Base-by-base conservation (phyloP, 30 jellyfish, hydroid and myxozoan species). In the Catostylus mosaicus region DNA sequence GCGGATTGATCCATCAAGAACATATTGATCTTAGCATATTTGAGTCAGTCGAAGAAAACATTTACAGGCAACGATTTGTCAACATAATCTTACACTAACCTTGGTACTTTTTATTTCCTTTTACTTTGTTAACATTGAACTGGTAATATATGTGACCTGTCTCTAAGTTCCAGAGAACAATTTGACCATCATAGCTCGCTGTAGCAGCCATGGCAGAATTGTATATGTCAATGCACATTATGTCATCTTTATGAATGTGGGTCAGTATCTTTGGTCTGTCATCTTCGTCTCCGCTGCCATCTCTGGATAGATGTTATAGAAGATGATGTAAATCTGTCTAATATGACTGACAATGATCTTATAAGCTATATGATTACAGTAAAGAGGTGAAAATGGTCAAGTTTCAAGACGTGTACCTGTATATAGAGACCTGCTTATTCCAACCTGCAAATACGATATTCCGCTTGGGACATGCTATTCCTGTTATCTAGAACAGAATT, bases 401-500 rank as follows among this genome's bases (percentile, higher is more conserved):
- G 54, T 40, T 5, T 7, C 54, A 4, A 18, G 24, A 50, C 24
- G 33, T 31, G 61, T 36, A 86, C 96, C 90, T 78, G 82, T 5
- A 54, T 14, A 93, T 84, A 1, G 81, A 30, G 10, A 87, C 78
- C 29, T 59, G 56, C 31, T 78, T 95, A 33, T 93, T 93, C 98
- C 98, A 93, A 19, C 98, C 98, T 22, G 80, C 97, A 34, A 78
- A 68, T 10, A 87, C 96, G n/a, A 93, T 80, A 3, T 75, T 60
- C 38, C 91, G 98, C 68, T 93, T 86, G 26, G 93, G 96, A 30
- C 98, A 93, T n/a, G 77, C 98, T 50, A 87, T 82, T 8, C 98
- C 97, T 1, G 98, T 93, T 24, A 87, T 52, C 96, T 86, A 63
- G 27, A 81, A 62, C 12, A 31, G 30, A 37, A 65, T 4, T 30